These are phyloP conservation scores for Actinemys pallida DNA, from an alignment of 2,113 vertebrate species.

Conservation along the genomic window DNA sequence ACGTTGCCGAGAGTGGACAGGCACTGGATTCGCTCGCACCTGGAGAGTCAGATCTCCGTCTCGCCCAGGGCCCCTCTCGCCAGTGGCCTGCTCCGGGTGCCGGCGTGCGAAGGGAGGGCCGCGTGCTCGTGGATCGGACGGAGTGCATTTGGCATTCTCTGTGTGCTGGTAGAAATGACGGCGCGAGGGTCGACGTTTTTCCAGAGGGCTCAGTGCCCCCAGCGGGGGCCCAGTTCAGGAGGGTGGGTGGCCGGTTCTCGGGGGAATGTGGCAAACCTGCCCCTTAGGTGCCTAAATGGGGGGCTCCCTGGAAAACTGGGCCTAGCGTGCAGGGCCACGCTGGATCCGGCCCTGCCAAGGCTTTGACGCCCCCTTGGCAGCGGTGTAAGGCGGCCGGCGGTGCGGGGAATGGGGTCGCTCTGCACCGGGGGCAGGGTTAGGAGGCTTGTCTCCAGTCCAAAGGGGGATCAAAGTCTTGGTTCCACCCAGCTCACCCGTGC, in stretches of 20 bases:
- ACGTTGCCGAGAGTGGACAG: neutral
- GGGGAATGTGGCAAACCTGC: neutral
- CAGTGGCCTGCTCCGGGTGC: neutral
- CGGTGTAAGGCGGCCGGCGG: too few species aligned
- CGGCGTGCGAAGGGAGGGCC: neutral
- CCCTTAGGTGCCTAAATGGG: neutral
- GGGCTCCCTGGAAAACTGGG: neutral
- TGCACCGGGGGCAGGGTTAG: neutral
- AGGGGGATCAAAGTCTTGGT: neutral
- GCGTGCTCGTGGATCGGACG: neutral
- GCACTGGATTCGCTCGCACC: rapidly evolving
- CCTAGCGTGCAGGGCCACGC: neutral
- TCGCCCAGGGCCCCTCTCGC: neutral
- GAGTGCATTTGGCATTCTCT: neutral
- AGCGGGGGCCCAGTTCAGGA: neutral
- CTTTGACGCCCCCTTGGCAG: too few species aligned
- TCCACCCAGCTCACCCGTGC: neutral
- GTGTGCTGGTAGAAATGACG: neutral
- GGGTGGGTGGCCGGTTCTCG: neutral
- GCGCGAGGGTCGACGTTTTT: too few species aligned
- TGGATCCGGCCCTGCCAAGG: neutral
- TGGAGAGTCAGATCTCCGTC: too few species aligned
- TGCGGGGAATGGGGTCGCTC: neutral
- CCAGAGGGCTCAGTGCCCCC: neutral
- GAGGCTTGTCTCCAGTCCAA: neutral